Percentiles rank a stretch among this genome's conserved stretches.
phyloP scores from a whole-genome alignment of 2,888 invertebrate genomes.

The Chrysolina americana region DNA sequence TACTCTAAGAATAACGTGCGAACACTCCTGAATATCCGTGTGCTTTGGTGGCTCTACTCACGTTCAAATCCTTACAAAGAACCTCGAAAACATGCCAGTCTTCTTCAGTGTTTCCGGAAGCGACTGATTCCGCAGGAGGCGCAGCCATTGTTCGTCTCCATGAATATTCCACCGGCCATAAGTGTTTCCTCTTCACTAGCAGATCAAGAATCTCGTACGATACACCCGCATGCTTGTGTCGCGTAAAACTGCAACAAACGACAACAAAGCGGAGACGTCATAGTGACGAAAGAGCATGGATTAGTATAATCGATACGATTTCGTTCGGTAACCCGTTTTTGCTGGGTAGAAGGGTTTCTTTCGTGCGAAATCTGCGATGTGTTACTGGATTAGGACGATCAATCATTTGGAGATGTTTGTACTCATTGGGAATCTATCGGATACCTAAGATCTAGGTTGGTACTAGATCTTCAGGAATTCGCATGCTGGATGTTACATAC shows the following conservation, averaged over 20 bases:
- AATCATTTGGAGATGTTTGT: background rate
- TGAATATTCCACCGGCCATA: background rate
- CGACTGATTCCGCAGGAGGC: constrained; percentile 21
- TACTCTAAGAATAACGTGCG: background rate
- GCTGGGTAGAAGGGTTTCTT: constrained; percentile 13
- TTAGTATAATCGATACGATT: constrained; percentile 21
- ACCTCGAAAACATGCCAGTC: constrained; percentile 84
- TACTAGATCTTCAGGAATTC: too few species aligned
- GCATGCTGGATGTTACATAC: too few species aligned
- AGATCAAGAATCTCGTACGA: background rate
- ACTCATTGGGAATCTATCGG: background rate
- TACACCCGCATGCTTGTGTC: background rate
- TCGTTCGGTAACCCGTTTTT: constrained; percentile 5
- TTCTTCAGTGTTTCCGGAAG: constrained; percentile 73
- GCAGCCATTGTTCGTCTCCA: background rate
- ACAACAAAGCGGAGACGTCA: constrained; percentile 19
- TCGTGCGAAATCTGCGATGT: background rate
- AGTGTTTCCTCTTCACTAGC: background rate
- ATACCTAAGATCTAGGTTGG: too few species aligned
- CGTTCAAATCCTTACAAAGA: constrained; percentile 77
- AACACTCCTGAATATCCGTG: background rate
- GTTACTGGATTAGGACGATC: background rate
- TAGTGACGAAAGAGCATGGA: constrained; percentile 17
- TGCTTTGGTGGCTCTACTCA: constrained; percentile 61
- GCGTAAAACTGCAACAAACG: constrained; percentile 10